A percentile compares a stretch with the other conserved stretches of the same genome.
Conservation (phyloP, 2,888 invertebrate genomes). For the Platycheirus albimanus region DNA sequence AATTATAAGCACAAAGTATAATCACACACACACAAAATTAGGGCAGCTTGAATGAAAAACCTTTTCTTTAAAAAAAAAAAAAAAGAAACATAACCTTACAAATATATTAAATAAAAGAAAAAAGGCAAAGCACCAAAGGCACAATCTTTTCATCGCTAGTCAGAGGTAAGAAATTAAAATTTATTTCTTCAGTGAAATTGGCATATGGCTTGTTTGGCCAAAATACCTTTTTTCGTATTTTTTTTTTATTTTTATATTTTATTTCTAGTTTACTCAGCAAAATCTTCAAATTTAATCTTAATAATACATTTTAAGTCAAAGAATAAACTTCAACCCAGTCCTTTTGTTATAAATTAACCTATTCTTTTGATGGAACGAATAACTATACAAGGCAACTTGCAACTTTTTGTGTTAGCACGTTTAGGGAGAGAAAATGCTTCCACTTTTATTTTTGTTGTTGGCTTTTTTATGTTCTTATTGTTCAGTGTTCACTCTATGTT, state of each 20-base stretch:
- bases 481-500: no score
- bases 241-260: no score
- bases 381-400: slow-evolving; percentile 29
- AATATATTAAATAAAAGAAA: neutral
- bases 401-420: slow-evolving; percentile 19
- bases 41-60: neutral
- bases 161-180: slow-evolving; percentile 13
- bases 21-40: slow-evolving; percentile 1
- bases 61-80: neutral
- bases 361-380: slow-evolving; percentile 32
- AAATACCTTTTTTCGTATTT: neutral
- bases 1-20: neutral
- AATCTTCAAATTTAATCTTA: slow-evolving; percentile 35
- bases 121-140: neutral
- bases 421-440: neutral
- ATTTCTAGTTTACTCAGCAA: neutral
- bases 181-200: slow-evolving; percentile 5
- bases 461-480: slow-evolving; percentile 26
- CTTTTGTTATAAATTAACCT: slow-evolving; percentile 39
- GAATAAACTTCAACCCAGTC: neutral
- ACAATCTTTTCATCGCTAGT: slow-evolving; percentile 4
- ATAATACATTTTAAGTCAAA: slow-evolving; percentile 16
- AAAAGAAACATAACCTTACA: neutral
- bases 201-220: neutral
- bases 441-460: neutral